Evolutionary conservation across 2,797 vertebrate species (phyloP).

Genomic region (Acestrorhynchus altus): DNA sequence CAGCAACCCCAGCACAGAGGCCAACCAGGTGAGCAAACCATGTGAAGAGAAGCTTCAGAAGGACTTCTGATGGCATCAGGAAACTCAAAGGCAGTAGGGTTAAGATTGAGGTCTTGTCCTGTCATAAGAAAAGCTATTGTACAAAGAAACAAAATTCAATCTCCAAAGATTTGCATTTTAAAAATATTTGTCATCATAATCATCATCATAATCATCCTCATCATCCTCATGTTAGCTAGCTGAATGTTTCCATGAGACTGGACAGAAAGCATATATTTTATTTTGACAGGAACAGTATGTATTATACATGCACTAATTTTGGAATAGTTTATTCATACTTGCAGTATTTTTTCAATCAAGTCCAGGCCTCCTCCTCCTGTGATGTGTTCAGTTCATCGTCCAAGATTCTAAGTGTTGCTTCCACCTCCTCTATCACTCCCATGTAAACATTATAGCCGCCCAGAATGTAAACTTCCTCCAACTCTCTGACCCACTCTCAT

Average conservation of each 20-base stretch:
- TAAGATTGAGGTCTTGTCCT: neutral
- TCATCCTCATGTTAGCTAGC: no score
- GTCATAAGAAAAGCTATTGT: neutral
- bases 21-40: constrained; percentile 82
- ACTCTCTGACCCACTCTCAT: constrained; percentile 59
- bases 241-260: no score
- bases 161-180: neutral
- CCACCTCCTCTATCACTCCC: constrained; percentile 53
- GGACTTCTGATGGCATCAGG: neutral
- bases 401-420: constrained; percentile 39
- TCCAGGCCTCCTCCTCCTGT: constrained; percentile 3
- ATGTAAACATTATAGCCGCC: constrained; percentile 65
- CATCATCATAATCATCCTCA: neutral
- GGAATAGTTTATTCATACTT: constrained; percentile 8
- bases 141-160: no score
- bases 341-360: neutral
- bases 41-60: neutral
- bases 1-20: constrained; percentile 80
- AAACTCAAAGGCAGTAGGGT: neutral
- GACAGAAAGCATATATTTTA: neutral
- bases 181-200: no score
- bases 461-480: constrained; percentile 72
- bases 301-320: neutral
- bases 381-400: constrained; percentile 28
- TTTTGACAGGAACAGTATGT: neutral